phyloP scores from a whole-genome alignment of 2,888 invertebrate genomes.

The Hydriomena furcata region DNA sequence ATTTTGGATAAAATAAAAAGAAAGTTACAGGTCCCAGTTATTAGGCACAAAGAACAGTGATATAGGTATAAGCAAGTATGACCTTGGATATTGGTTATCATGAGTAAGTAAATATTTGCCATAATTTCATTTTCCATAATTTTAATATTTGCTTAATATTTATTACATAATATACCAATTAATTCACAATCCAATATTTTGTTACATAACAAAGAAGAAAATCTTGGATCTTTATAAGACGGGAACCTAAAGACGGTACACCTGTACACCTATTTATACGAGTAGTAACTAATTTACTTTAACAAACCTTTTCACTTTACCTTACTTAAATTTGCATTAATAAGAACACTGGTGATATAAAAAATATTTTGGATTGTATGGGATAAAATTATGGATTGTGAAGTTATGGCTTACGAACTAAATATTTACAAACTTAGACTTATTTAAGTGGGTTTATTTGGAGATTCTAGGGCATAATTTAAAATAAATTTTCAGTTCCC shows the following conservation, averaged over 20 bases:
- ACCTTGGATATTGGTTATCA: no score
- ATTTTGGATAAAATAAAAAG: no score
- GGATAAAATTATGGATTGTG: constrained; percentile 24
- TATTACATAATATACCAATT: not conserved
- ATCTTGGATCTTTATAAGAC: no score
- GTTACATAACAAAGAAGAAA: not conserved
- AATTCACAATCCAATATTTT: constrained; percentile 21
- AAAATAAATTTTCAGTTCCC: constrained; percentile 3
- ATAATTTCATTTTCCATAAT: constrained; percentile 18
- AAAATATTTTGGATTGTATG: constrained; percentile 56
- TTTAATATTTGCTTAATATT: not conserved
- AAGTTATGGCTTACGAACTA: constrained; percentile 82
- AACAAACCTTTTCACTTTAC: not conserved
- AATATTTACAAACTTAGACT: no score
- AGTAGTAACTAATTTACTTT: no score
- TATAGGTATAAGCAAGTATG: no score
- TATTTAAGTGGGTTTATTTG: not conserved
- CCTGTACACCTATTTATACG: no score
- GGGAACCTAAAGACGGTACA: no score
- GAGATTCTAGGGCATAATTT: not conserved
- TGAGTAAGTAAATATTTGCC: constrained; percentile 87
- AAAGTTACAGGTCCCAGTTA: no score
- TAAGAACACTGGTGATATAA: not conserved
- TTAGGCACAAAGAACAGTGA: no score
- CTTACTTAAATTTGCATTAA: not conserved